Evolutionary conservation across 2,113 vertebrate genomes (phyloP), one percentile per base, ranked within the genome.

Genomic region (Syngnathus typhle): DNA sequence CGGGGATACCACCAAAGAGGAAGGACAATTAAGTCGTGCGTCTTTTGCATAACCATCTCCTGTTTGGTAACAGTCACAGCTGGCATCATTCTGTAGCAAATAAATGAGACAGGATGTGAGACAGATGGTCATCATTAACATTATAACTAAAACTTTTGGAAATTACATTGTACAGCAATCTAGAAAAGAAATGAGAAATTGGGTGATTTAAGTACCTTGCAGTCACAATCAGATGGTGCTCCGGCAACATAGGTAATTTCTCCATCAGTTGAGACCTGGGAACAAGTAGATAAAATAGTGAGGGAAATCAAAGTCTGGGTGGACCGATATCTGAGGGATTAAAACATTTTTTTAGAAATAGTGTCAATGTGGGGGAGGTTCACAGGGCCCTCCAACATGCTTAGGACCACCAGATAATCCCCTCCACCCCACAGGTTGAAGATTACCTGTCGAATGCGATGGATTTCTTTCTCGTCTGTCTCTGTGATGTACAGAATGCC

Each of bases 11-110:
- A 95, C 94, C 60, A 99, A 83, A 12, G 96, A 98, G 12, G 97
- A 97, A 0, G 96, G 97, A 0, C 92, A 93, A 1, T 94, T 99
- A 4, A 99, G 92, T 67, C 93, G 92, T 68, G 96, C 94, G 2
- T 99, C 97, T 77, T 99, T 99, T 79, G 97, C 95, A 1, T 98
- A 99, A 64, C 97, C 96, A 0, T 98, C 95, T 5, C 96, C 97
- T 0, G 85, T 94, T 71, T 98, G 96, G 73, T 98, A 99, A 73
- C 97, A 99, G 91, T 98, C 96, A 46, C 97, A 99, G 87, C 96
- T 98, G 82, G 95, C 94, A 18, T 99, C 97, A 0, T 94, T 98
- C 88, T 89, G 72, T 36, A 60, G 43, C 23, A 51, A 32, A 36
- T 3, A 37, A 32, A 58, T n/a, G 7, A 36, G 47, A 54, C 19